Conservation (phyloP, 2,888 invertebrate species). For the Sinelater perroti region DNA sequence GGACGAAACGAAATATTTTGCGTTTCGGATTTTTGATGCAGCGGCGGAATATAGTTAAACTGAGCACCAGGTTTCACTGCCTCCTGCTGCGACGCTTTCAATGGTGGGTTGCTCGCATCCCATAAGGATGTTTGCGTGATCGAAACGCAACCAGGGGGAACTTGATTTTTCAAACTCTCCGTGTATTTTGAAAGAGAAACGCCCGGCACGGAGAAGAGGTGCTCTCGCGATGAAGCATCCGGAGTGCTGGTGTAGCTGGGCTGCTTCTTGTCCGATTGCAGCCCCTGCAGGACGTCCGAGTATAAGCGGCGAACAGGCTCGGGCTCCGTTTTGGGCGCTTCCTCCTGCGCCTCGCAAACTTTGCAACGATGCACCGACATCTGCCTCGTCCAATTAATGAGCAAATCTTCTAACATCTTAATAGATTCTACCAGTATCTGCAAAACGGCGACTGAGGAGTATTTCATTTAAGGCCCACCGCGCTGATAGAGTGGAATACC, state of each 20-base stretch:
- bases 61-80: background rate
- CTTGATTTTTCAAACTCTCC: no score
- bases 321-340: conserved; percentile 11
- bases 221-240: background rate
- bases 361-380: background rate
- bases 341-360: conserved; percentile 2
- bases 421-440: conserved; percentile 20
- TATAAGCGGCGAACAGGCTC: conserved; percentile 50
- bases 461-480: background rate
- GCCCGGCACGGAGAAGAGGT: no score
- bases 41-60: background rate
- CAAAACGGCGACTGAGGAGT: background rate
- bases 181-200: no score
- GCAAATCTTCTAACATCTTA: conserved; percentile 7
- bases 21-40: background rate
- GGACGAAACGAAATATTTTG: background rate
- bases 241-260: background rate
- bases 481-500: conserved; percentile 38
- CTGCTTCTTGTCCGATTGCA: conserved; percentile 10
- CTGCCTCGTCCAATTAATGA: background rate
- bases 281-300: conserved; percentile 59
- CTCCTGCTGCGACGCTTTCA: no score
- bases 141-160: no score
- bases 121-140: no score
- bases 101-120: no score